Evolutionary conservation across 2,113 vertebrate species (phyloP).

Genomic region (Galbula dea): DNA sequence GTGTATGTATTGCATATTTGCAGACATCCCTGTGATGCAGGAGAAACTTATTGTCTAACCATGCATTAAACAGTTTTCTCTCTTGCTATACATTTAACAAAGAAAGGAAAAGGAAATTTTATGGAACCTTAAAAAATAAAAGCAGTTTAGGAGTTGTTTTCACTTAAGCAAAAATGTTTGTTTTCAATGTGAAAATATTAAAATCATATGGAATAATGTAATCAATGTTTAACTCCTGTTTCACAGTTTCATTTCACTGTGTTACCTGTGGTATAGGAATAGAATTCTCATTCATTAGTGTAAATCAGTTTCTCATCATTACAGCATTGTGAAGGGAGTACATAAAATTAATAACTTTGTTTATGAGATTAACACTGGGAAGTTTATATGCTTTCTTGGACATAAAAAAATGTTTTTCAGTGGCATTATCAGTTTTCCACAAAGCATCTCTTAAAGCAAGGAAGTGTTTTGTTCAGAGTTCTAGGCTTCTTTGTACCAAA

Average conservation of each 20-base stretch:
- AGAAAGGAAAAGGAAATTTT: neutral
- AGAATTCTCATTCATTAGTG: neutral
- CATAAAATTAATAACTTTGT: neutral
- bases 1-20: neutral
- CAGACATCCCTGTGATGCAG: neutral
- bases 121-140: neutral
- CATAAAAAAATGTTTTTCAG: neutral
- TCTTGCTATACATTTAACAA: neutral
- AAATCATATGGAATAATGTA: neutral
- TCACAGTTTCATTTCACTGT: neutral
- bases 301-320: neutral
- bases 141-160: neutral
- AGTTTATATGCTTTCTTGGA: neutral
- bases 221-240: conserved; percentile 13
- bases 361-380: neutral
- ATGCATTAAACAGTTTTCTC: neutral
- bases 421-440: neutral
- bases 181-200: neutral
- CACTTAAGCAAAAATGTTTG: neutral
- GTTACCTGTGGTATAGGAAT: neutral
- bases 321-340: neutral
- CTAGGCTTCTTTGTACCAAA: conserved; percentile 32
- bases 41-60: neutral
- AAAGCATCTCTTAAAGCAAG: neutral
- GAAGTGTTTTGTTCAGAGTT: conserved; percentile 38